Evolutionary conservation across 2,888 invertebrate genomes (phyloP).

Genomic region (Gibbula magus): DNA sequence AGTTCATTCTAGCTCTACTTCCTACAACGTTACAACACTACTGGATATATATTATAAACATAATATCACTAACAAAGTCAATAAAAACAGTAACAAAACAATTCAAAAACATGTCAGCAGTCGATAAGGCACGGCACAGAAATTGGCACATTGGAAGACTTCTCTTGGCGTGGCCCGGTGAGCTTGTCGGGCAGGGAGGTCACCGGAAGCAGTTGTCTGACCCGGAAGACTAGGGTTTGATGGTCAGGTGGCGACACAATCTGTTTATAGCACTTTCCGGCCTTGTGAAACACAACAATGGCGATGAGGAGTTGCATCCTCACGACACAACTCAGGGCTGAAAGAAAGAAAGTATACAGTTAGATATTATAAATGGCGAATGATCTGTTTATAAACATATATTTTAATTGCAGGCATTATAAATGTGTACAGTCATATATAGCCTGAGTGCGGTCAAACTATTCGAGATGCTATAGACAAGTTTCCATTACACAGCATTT

Average conservation of each 20-base stretch:
- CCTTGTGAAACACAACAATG: neutral
- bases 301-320: neutral
- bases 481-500: no score
- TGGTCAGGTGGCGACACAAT: neutral
- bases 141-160: neutral
- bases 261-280: slow-evolving; percentile 1
- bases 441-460: no score
- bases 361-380: no score
- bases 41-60: neutral
- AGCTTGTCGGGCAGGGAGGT: neutral
- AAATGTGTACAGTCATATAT: no score
- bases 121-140: no score
- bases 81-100: neutral
- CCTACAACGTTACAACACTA: neutral
- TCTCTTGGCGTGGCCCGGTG: neutral
- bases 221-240: neutral
- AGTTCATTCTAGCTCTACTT: no score
- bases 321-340: neutral
- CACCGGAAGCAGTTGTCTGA: neutral
- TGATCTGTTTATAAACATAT: no score
- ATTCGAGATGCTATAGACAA: no score
- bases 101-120: neutral
- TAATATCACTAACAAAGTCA: slow-evolving; percentile 5
- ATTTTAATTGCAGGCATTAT: no score
- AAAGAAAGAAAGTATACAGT: neutral